Evolutionary conservation across 2,797 vertebrate genomes (phyloP), one percentile per base, ranked within the genome.

Genomic region (Poliocrania exsul): DNA sequence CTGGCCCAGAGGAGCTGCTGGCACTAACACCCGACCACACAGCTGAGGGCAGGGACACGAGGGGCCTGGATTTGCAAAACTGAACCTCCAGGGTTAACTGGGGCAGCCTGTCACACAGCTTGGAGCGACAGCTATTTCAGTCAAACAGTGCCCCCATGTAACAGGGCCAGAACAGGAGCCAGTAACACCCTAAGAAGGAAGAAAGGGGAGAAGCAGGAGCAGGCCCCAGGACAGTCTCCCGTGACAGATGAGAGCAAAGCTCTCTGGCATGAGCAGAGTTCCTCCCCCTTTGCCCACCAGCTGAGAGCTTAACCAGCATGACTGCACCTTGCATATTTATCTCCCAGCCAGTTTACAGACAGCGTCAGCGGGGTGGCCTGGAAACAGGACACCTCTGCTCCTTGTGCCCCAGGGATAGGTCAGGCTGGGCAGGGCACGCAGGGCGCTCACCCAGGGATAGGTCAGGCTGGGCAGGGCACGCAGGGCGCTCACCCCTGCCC

Each of bases 111-210:
- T 57, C 81, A 74, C 51, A 75, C 1, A 25, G 84, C 56, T 70
- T 6, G 1, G 35, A 42, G 64, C 1, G 0, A 80, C 57, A 46
- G 86, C 82, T 94, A 92, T 89, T 95, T 95, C 73, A 73, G 86
- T 84, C 85, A 85, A 70, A 67, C 82, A 64, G 81, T 20, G 62
- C 28, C 70, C 70, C 79, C 31, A 16, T 5, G 56, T 8, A 57
- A 50, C 56, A 88, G 83, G 31, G n/a, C 19, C 16, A 81, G 78
- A 64, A 69, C 4, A 16, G 64, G 40, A 95, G 69, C 14, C 5
- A 93, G 83, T 33, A 93, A 94, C 62, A 2, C 88, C 87, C 81
- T 87, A 82, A 96, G 94, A 92, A 91, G 87, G 86, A 90, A 94
- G 87, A 88, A 61, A 91, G 35, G 42, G 66, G 44, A 87, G 82